Base-by-base conservation (phyloP, 2,797 vertebrate species). In the Spinus pinus region DNA sequence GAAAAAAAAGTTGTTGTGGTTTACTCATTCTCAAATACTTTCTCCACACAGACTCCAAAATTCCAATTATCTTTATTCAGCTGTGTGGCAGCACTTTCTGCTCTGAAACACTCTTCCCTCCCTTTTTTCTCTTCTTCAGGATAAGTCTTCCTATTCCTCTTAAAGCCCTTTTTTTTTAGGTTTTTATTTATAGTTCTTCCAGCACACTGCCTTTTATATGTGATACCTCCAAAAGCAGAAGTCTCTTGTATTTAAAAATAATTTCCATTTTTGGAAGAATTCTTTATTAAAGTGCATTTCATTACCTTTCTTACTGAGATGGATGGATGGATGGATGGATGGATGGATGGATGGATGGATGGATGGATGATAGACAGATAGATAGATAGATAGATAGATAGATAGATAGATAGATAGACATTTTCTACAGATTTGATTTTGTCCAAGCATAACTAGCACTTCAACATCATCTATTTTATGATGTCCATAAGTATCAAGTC, bases 31-130 rank as follows among this genome's bases (percentile, higher is more conserved):
- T 90, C 69, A 96, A 96, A 91, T 84, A 82, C 86, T 94, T 95
- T 64, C 47, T 95, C 61, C 66, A 77, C 70, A 85, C 31, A 88
- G 66, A 75, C 56, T 88, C 84, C 54, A 94, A 80, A 92, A 90
- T 92, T 95, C 60, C 84, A 93, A 91, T 95, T 96, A 91, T 94
- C 97, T 98, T 90, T 97, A 87, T 93, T 97, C 96, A 93, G 42
- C 69, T 94, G 60, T 93, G 74, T 95, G 60, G 66, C 41, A 96
- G 86, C 61, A 86, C 65, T 95, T 67, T 86, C 49, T 62, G 28
- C 61, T 86, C 39, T 47, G 58, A 90, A 75, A 72, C 49, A 50
- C 60, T 81, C 90, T 91, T 96, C 87, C 23, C 8, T 90, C 50
- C n/a, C 64, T 96, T 93, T 91, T 77, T 93, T 77, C 33, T 74